These are phyloP conservation scores for Piscicola geometra DNA, from an alignment of 2,888 invertebrate genomes.

Conservation along the genomic window DNA sequence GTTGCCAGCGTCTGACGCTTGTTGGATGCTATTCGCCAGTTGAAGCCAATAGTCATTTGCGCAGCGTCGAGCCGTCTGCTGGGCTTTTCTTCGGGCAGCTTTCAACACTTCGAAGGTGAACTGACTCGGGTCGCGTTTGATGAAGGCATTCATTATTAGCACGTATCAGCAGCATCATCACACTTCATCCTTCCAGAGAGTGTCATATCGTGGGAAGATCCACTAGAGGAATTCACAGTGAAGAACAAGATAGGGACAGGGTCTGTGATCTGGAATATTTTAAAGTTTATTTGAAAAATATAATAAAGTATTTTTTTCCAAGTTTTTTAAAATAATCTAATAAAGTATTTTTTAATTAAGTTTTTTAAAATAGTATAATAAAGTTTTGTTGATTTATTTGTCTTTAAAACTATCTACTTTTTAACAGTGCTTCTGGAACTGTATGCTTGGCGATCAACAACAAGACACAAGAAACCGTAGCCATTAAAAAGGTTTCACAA, in stretches of 20 bases:
- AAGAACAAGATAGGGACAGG: slow-evolving; percentile 82
- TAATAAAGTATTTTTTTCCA: neutral
- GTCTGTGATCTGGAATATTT: slow-evolving; percentile 50
- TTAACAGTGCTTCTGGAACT: slow-evolving; percentile 28
- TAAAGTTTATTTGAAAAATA: too few relatives aligned
- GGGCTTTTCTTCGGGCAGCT: too few relatives aligned
- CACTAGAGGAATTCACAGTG: slow-evolving; percentile 72
- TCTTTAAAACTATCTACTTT: too few relatives aligned
- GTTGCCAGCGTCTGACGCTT: too few relatives aligned
- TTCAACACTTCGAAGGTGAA: too few relatives aligned
- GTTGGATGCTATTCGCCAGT: too few relatives aligned
- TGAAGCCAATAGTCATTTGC: too few relatives aligned
- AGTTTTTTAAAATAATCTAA: neutral
- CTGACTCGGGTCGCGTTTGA: too few relatives aligned
- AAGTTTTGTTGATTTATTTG: too few relatives aligned
- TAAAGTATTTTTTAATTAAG: neutral
- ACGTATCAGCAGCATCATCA: too few relatives aligned
- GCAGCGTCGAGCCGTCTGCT: too few relatives aligned
- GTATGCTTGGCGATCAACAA: slow-evolving; percentile 28
- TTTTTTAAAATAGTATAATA: neutral
- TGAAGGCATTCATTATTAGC: too few relatives aligned
- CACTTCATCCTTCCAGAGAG: slow-evolving; percentile 65
- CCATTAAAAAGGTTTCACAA: slow-evolving; percentile 33
- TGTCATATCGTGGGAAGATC: slow-evolving; percentile 82
- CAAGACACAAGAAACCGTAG: slow-evolving; percentile 18